These are phyloP conservation scores for Dendrocopos noguchii DNA, from an alignment of 2,113 vertebrate species.

Conservation along the genomic window DNA sequence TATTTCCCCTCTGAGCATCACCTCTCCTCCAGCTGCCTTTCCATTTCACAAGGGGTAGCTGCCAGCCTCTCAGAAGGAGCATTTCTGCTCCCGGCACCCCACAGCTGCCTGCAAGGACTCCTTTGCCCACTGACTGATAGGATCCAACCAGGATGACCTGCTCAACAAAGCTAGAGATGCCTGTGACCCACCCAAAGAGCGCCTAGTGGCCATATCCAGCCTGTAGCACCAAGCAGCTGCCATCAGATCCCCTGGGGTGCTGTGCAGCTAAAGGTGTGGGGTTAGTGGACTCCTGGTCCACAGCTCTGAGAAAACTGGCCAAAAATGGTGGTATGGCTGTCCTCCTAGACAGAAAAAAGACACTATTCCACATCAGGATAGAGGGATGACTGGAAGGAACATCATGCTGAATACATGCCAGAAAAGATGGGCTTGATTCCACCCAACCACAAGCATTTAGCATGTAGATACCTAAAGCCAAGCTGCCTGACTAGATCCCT, in stretches of 20 bases:
- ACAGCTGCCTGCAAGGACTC: background rate
- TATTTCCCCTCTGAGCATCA: background rate
- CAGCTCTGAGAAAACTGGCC: too few relatives aligned
- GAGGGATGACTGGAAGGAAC: too few relatives aligned
- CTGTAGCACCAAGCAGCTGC: background rate
- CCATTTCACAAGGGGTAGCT: background rate
- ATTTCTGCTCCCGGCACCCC: background rate
- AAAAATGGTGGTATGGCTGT: too few relatives aligned
- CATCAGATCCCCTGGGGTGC: background rate
- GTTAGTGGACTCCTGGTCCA: too few relatives aligned
- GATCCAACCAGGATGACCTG: background rate
- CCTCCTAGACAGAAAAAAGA: too few relatives aligned
- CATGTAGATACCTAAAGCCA: too few relatives aligned
- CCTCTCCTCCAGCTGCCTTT: background rate
- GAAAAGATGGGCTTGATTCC: too few relatives aligned
- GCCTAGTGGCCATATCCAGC: background rate
- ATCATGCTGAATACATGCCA: too few relatives aligned
- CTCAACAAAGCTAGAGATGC: background rate
- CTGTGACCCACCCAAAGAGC: background rate
- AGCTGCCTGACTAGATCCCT: too few relatives aligned
- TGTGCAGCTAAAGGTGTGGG: too few relatives aligned
- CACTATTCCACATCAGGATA: too few relatives aligned
- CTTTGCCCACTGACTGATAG: background rate
- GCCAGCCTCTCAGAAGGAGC: background rate
- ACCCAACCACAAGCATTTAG: too few relatives aligned